Evolutionary conservation across 2,888 invertebrate species (phyloP).

Genomic region (Apeira syringaria): DNA sequence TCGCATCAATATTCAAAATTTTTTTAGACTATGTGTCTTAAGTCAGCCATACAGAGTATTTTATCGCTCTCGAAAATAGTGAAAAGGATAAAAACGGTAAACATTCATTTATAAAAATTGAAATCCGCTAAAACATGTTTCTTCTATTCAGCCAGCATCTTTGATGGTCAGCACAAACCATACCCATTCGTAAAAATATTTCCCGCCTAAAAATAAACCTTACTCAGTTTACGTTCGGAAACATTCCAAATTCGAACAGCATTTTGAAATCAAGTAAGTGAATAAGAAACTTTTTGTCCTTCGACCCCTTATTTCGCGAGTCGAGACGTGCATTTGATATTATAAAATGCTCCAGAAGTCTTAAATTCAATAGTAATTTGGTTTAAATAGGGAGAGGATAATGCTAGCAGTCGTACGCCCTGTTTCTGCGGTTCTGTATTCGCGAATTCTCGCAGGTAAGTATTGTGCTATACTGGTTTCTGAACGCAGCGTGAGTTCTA

Average conservation of each 20-base stretch:
- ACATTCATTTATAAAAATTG: constrained; percentile 48
- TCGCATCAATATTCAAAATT: constrained; percentile 26
- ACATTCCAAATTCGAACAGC: constrained; percentile 40
- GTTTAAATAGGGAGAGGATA: constrained; percentile 69
- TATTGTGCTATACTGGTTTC: constrained; percentile 76
- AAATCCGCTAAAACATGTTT: constrained; percentile 69
- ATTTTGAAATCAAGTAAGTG: constrained; percentile 31
- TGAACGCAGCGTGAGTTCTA: constrained; percentile 71
- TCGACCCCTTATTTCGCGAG: constrained; percentile 47
- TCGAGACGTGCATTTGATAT: constrained; percentile 67
- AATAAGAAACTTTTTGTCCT: constrained; percentile 50
- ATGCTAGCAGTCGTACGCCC: constrained; percentile 62
- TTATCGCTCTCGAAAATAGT: constrained; percentile 27
- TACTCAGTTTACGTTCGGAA: constrained; percentile 53
- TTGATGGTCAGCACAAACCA: constrained; percentile 54
- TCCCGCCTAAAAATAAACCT: constrained; percentile 60
- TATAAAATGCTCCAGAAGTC: constrained; percentile 75
- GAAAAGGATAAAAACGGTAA: constrained; percentile 32
- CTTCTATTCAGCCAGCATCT: constrained; percentile 57
- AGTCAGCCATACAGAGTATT: constrained; percentile 23
- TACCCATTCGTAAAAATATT: constrained; percentile 43
- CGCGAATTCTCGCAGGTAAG: constrained; percentile 69
- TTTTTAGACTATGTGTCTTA: constrained; percentile 21
- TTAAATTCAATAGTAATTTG: constrained; percentile 82
- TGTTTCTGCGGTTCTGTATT: constrained; percentile 78